Conservation (phyloP, 2,113 vertebrate genomes). For the Lepus timidus region DNA sequence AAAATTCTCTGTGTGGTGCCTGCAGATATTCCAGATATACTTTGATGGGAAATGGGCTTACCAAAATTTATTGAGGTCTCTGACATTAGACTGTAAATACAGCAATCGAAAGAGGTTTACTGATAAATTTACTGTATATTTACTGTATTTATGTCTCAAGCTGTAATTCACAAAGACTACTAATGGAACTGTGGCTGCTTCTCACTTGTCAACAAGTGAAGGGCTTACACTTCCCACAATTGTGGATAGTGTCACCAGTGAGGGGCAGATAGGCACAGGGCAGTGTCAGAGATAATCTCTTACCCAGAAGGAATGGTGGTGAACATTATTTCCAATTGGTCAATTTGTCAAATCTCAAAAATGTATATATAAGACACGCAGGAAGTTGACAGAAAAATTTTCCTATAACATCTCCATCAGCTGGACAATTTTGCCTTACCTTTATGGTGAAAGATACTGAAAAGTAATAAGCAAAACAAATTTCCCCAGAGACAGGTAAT, state of each 20-base stretch:
- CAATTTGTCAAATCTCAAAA: not conserved
- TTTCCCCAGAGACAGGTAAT: not conserved
- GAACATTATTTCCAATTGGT: not conserved
- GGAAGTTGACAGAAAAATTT: not conserved
- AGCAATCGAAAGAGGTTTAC: not conserved
- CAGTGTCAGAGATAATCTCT: not conserved
- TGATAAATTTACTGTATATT: slow-evolving; percentile 39
- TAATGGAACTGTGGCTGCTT: not conserved
- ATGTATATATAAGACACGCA: not conserved
- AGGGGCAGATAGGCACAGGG: not conserved
- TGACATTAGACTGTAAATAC: slow-evolving; percentile 45
- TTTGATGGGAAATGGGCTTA: not conserved
- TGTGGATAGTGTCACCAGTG: not conserved
- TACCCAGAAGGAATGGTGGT: not conserved
- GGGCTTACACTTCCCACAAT: not conserved
- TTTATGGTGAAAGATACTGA: not conserved
- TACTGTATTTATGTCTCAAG: not conserved
- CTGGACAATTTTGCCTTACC: not conserved
- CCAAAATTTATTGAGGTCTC: slow-evolving; percentile 52
- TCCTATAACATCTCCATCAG: not conserved
- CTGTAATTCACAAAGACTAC: slow-evolving; percentile 26
- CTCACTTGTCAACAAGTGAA: not conserved
- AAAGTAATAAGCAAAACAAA: not conserved
- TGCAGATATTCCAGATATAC: not conserved
- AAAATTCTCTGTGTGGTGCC: not conserved